Evolutionary conservation across 1,140 invertebrate species (phyloP), one percentile per base, ranked within the genome.

Genomic region (Pseudachorutes palmiensis): DNA sequence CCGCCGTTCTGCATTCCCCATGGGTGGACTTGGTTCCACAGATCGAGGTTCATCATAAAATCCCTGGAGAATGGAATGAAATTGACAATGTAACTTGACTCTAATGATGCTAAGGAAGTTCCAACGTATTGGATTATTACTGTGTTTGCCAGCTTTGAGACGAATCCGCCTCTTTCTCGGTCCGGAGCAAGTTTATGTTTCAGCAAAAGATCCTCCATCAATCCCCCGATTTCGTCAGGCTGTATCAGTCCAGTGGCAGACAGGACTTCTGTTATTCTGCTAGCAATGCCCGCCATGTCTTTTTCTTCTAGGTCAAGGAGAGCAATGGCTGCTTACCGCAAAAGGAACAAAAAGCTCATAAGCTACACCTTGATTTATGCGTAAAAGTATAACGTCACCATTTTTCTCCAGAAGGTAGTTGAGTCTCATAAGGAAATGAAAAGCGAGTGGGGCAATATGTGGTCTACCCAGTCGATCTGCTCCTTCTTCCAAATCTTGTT

Each of bases 401-500:
- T 88, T 90, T 70, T 63, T 59, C 77, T 94, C 91, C 9, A 96
- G 80, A 69, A 90, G 91, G 76, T 89, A 84, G 32, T 92, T 82
- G 19, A 96, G 80, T 78, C 94, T 93, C 65, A 95, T 82, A 71
- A 97, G 78, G 28, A 91, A 93, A 77, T 95, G 92, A 77, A 96
- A 96, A 61, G 91, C 92, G 2, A 96, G 83, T 0, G 91, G 92
- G 5, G 93, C 90, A 16, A 97, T 91, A 77, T 96, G 93, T 3
- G 91, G 90, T 72, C 84, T 82, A 59, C 90, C 89, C 88, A 88
- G 91, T 69, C 84, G 72, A 84, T 84, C 88, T 0, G 89, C 89
- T 2, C 91, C 91, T 76, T 92, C 89, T 77, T 94, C 90, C 12
- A 94, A 88, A 76, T 94, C 89, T 77, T 95, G 92, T 79, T 95